Base-by-base conservation (phyloP, 1,140 invertebrate species). In the Atta cephalotes region DNA sequence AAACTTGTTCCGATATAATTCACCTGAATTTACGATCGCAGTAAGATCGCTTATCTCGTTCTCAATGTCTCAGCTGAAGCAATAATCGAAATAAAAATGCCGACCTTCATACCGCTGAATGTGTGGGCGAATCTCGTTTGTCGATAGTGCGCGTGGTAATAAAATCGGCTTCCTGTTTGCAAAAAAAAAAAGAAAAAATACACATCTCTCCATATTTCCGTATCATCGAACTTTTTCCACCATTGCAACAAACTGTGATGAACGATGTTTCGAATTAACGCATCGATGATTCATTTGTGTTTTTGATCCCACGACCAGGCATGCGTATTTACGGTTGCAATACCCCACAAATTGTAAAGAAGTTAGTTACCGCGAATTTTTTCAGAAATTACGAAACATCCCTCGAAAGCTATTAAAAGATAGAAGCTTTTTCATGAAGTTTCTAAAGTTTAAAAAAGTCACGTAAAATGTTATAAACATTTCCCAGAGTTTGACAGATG, bases 21-120 rank as follows among this genome's bases (percentile, higher is more conserved):
- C 9, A 16, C n/a, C n/a, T 16, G 28, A 80, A 88, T 89, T 89
- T 86, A 86, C 35, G 82, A 58, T n/a, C 66, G 18, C 49, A 76
- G 14, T 16, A 60, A 62, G 58, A 85, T 76, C 71, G 25, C 71
- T 51, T 65, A 53, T 85, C 39, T 62, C 14, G 16, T 10, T 5
- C 25, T 12, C n/a, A 39, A 76, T 35, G 28, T 5, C 25, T 77
- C n/a, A 18, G 39, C 16, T n/a, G 56, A 28, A 25, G n/a, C 16
- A 45, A 85, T 85, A 85, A 85, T 84, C 56, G 81, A 84, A 63
- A 82, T 74, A 66, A 70, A 82, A 87, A 35, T 49, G 21, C 25
- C 70, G 70, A 35, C 31, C 81, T 25, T 76, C 39, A 16, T 39
- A 66, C 7, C 12, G 21, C 21, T 28, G 7, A 60, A 7, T 10